phyloP scores from a whole-genome alignment of 2,113 vertebrate genomes.

The Pelobates fuscus region DNA sequence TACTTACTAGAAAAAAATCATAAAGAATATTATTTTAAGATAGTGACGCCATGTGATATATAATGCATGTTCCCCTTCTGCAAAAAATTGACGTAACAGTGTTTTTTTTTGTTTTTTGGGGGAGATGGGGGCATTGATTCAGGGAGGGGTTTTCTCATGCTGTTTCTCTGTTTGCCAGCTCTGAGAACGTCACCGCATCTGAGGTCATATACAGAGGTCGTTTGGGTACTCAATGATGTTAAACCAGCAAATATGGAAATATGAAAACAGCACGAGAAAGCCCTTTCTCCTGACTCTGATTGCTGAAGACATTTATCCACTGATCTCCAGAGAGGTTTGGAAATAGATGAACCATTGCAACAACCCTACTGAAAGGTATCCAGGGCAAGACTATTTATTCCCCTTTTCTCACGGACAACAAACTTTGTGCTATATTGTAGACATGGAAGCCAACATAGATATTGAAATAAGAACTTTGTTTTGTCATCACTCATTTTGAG shows the following conservation, averaged over 20 bases:
- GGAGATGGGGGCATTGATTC: constrained; percentile 40
- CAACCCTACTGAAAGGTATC: constrained; percentile 67
- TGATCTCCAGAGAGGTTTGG: constrained; percentile 64
- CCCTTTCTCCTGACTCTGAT: constrained; percentile 62
- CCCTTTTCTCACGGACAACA: constrained; percentile 57
- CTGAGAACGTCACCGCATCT: constrained; percentile 64
- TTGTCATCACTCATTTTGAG: constrained; percentile 57
- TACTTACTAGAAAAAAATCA: too few species aligned
- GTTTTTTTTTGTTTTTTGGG: too few species aligned
- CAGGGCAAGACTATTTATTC: constrained; percentile 58
- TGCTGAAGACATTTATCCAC: constrained; percentile 65
- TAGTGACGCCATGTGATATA: too few species aligned
- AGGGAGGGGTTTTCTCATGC: constrained; percentile 66
- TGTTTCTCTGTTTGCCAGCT: constrained; percentile 70
- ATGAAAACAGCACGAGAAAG: constrained; percentile 73
- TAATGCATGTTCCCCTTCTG: too few species aligned
- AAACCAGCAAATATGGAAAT: constrained; percentile 66
- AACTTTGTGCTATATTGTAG: constrained; percentile 62
- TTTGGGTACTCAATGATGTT: constrained; percentile 66
- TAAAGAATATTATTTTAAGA: too few species aligned
- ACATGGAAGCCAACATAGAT: constrained; percentile 47
- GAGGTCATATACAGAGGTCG: constrained; percentile 65
- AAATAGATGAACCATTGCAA: constrained; percentile 66
- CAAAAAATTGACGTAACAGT: too few species aligned
- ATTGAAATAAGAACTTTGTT: constrained; percentile 53